Base-by-base conservation (phyloP, 2,113 vertebrate species). In the Oxyura jamaicensis region DNA sequence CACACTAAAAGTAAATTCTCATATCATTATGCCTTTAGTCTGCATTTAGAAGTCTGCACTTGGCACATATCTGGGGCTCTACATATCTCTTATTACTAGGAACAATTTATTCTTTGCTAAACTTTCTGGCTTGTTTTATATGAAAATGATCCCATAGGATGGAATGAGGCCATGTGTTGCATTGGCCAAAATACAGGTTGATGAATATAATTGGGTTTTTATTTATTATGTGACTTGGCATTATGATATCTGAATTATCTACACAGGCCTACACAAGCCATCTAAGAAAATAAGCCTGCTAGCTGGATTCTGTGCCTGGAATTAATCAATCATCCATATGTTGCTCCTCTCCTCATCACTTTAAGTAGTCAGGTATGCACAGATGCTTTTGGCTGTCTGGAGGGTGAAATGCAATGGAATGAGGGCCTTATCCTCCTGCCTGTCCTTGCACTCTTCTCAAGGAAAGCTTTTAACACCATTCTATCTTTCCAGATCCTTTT, bases 201-300 rank as follows among this genome's bases (percentile, higher is more conserved):
- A 86, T 91, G 83, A 86, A 31, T 78, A 41, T 77, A 90, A 78
- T 5, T 79, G 26, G 16, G 4, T 2, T 17, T 86, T 91, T 91
- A 87, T 95, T 93, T 95, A 80, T 93, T 55, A 67, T 87, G 69
- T 92, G 77, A 68, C 69, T 91, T 93, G 89, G 48, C 77, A 39
- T 44, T 48, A 42, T 19, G 35, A 65, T 84, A 92, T 66, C 74
- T 82, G 58, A 84, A 73, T 86, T 69, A 75, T 89, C 71, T 85
- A 22, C 66, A 39, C 28, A 78, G 59, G 41, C 20, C 58, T 41
- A 31, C 6, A 48, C 60, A 77, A 74, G 28, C 22, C 28, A 23
- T 81, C 48, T 48, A 66, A 86, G 56, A 88, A 82, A 86, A 83
- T 10, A 6, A 83, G 60, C 46, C 67, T 85, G 62, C 69, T 92